These are phyloP conservation scores for Bombyx mandarina DNA, from an alignment of 1,140 invertebrate genomes.

Conservation along the genomic window DNA sequence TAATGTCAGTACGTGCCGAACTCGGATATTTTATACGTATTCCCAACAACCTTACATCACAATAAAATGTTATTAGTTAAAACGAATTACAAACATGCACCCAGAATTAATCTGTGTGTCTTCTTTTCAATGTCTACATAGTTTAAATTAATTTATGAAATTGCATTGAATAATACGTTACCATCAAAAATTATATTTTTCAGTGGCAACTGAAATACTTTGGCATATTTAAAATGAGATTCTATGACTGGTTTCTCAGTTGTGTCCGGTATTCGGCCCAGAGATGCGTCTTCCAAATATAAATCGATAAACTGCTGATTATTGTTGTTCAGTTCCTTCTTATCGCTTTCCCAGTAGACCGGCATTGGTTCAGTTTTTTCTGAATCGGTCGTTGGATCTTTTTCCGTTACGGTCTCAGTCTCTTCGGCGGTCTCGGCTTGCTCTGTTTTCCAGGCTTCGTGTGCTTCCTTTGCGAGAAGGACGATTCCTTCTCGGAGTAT, in stretches of 20 bases:
- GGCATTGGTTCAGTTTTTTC: constrained; percentile 47
- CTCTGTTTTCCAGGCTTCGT: constrained; percentile 29
- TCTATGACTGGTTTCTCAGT: constrained; percentile 50
- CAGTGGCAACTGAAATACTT: constrained; percentile 39
- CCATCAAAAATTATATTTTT: constrained; percentile 43
- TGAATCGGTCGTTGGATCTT: constrained; percentile 18
- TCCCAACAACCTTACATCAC: no score
- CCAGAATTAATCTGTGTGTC: constrained; percentile 60
- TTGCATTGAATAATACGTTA: constrained; percentile 40
- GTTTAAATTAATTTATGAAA: no score
- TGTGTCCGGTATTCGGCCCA: constrained; percentile 54
- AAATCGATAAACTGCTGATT: constrained; percentile 52
- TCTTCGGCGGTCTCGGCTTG: constrained; percentile 28
- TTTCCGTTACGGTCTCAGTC: constrained; percentile 17
- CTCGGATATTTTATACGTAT: no score
- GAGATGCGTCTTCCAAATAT: constrained; percentile 38
- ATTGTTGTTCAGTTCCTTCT: constrained; percentile 34
- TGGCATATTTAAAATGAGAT: constrained; percentile 51
- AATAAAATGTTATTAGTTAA: no score
- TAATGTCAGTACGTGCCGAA: no score
- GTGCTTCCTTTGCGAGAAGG: constrained; percentile 55
- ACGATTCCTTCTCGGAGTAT: constrained; percentile 53
- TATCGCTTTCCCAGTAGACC: constrained; percentile 60
- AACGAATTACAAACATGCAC: no score
- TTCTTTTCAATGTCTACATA: constrained; percentile 17